Base-by-base conservation (phyloP, 2,888 invertebrate species). In the Diploptera punctata region DNA sequence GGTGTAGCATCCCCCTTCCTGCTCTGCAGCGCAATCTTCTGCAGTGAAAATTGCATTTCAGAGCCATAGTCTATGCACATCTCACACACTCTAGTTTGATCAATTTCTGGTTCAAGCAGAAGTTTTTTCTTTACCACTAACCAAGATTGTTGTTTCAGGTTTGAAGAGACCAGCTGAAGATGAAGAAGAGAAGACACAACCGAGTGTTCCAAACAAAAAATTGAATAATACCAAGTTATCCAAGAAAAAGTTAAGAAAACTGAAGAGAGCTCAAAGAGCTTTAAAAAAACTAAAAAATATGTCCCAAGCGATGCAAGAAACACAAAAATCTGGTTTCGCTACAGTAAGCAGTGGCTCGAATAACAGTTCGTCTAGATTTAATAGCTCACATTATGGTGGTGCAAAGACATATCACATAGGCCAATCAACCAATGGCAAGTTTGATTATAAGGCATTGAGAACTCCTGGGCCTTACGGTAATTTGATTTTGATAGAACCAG, bases 391-490 rank as follows among this genome's bases (percentile, higher is more conserved):
- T 44, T 65, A 65, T 29, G 65, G 65, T 18, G 65, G 65, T n/a
- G 65, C 47, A n/a, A 47, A 65, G 44, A 65, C 65, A 1, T 65
- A 65, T 47, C 65, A 65, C 21, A 47, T 65, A 44, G 65, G 38
- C 18, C 65, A 65, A 18, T 21, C 44, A 65, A 2, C 43, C 18
- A 16, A 43, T 47, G 13, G 29, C 5, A 47, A 19, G 16, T 18
- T 24, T n/a, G 16, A 21, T n/a, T 16, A 57, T 2, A 43, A 21
- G 7, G 57, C 24, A 9, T 3, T 10, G 4, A 5, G 1, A 54
- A 21, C 61, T 33, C 24, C 7, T 7, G 65, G 65, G 5, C 65
- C 65, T 0, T 65, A 4, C 38, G 65, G 65, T n/a, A 65, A 26
- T 18, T 10, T 65, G 47, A 5, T 65, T 13, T n/a, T 65, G 47